Evolutionary conservation across 2,888 invertebrate species (phyloP).

Genomic region (Antheraea yamamai): DNA sequence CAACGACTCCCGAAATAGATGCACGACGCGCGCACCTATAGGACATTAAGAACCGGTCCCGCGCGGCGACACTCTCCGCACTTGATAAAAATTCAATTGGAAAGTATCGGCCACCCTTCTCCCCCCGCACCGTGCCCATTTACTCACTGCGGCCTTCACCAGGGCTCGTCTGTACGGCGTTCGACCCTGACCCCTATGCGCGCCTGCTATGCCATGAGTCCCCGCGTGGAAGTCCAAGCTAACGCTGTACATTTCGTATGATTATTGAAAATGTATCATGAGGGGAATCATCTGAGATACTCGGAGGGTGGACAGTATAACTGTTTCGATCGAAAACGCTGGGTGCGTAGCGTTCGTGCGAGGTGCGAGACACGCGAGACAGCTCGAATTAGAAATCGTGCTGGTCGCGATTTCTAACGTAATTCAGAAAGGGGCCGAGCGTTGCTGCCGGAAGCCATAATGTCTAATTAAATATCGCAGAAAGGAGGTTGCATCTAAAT

Average conservation of each 20-base stretch:
- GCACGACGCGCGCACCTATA: conserved; percentile 71
- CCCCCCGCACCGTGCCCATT: conserved; percentile 13
- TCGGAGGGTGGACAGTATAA: background rate
- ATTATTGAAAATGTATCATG: too few species aligned
- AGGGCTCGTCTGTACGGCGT: background rate
- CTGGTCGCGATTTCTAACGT: conserved; percentile 1
- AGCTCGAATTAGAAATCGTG: conserved; percentile 4
- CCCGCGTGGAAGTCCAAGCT: background rate
- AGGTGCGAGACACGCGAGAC: background rate
- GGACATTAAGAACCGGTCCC: conserved; percentile 75
- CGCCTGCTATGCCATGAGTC: background rate
- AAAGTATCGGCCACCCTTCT: conserved; percentile 30
- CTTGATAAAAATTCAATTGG: conserved; percentile 62
- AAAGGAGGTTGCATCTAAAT: conserved; percentile 58
- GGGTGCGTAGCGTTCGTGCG: background rate
- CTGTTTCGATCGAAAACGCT: background rate
- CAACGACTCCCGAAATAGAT: conserved; percentile 81
- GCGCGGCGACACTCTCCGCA: conserved; percentile 56
- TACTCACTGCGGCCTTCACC: background rate
- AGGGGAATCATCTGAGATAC: background rate
- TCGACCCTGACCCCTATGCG: background rate
- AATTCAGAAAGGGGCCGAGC: conserved; percentile 16
- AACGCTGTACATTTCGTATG: background rate
- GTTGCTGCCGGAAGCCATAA: conserved; percentile 41
- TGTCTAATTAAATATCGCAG: conserved; percentile 49